Evolutionary conservation across 2,797 vertebrate species (phyloP), one percentile per base, ranked within the genome.

Genomic region (Vespertilio murinus): DNA sequence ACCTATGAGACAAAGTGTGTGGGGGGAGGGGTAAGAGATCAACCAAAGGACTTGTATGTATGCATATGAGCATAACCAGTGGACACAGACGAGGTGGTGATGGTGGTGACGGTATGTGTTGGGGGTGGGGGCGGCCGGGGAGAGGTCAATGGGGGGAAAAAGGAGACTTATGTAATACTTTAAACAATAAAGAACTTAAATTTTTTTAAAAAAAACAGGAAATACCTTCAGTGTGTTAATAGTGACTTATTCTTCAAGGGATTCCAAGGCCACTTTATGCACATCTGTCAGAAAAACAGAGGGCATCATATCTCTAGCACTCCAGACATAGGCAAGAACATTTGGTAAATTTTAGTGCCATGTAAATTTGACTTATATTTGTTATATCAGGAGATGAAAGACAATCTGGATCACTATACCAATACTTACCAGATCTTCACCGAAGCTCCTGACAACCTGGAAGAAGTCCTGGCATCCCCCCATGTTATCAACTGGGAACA

Each of bases 341-440:
- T 64, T 87, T 75, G 28, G 7, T 71, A 30, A 82, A 61, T 12
- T 3, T 1, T 64, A 42, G 22, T 81, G 30, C 17, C 42, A 17
- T 69, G 17, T 69, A 74, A 81, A 22, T 49, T 47, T 61, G 61
- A 52, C 9, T 88, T 52, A 12, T 64, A 16, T 71, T 78, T 92
- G 61, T 86, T 65, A 22, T 33, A 17, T 71, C 91, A 93, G 94
- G 75, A 95, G 75, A 95, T 93, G 82, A 82, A 61, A 23, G 87
- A 95, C 56, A 91, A 93, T 28, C 40, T 54, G 87, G 87, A 95
- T 82, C n/a, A 47, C 28, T 93, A 95, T 0, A 93, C 35, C 82
- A 95, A 93, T 25, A 90, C 82, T 47, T 95, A 95, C 42, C 91
- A 95, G 40, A 77, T 93, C 77, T 95, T 95, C 77, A 87, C 45